These are phyloP conservation scores for Drosophila anomalipes DNA, from an alignment of 2,888 invertebrate species.

Conservation along the genomic window DNA sequence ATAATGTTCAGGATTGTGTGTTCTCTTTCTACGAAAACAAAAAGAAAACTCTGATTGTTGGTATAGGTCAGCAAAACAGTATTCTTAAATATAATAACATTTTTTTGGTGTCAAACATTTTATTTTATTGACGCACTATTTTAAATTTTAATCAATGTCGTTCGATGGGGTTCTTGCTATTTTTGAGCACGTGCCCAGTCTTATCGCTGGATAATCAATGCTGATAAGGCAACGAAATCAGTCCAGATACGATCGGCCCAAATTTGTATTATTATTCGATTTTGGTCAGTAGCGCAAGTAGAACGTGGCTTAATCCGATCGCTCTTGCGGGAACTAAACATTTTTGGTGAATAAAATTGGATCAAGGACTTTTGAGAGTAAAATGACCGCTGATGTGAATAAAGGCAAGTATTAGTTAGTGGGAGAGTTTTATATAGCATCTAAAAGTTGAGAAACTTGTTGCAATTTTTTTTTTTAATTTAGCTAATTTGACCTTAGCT, in stretches of 20 bases:
- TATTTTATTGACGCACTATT: neutral
- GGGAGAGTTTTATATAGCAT: neutral
- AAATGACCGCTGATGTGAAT: constrained; percentile 36
- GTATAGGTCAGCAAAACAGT: constrained; percentile 27
- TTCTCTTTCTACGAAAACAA: neutral
- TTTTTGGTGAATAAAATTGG: neutral
- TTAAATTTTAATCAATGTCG: neutral
- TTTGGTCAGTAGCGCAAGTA: constrained; percentile 8
- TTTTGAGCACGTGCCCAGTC: constrained; percentile 18
- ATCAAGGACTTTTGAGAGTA: neutral
- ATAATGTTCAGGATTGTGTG: neutral
- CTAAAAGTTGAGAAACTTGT: neutral
- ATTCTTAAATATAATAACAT: neutral
- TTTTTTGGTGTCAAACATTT: neutral
- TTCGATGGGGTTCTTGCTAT: neutral
- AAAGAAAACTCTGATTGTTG: constrained; percentile 7
- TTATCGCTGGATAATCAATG: constrained; percentile 54
- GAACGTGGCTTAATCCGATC: constrained; percentile 23
- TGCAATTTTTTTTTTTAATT: neutral
- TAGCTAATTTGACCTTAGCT: neutral
- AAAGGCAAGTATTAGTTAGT: constrained; percentile 19
- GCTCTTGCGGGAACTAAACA: neutral
- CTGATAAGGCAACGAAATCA: constrained; percentile 49
- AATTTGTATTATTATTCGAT: constrained; percentile 6
- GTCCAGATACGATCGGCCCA: constrained; percentile 30